Base-by-base conservation (phyloP, 2,888 invertebrate species). In the Nomada fucata region DNA sequence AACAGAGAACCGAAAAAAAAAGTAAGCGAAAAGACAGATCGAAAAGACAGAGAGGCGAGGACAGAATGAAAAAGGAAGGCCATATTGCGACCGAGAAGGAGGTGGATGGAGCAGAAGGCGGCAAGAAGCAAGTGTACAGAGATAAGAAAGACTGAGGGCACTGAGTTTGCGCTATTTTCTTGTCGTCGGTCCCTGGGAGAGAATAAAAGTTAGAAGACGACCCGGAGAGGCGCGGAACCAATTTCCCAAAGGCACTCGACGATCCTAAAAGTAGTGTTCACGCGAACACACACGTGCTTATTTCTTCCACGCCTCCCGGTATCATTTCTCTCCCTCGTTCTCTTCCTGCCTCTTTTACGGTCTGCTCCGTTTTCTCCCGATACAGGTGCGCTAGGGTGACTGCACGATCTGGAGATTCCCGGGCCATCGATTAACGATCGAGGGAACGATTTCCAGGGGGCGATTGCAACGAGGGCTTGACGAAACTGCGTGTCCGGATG, bases 231-330 rank as follows among this genome's bases (percentile, higher is more conserved):
- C 88, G 89, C 83, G 82, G 88, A 89, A 89, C 89, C 92, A 89
- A 92, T 92, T 92, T 92, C 91, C 91, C 91, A 83, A 69, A 91
- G 90, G 91, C 87, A 77, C 88, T 83, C 82, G 79, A 82, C 85
- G 82, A 88, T 91, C 86, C 85, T 88, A 82, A 89, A 86, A 87
- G 87, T 86, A 88, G 85, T 79, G 79, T 87, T 90, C 85, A 59
- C 83, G 79, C 53, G 86, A 79, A 72, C 77, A 82, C 76, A 75
- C 80, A 75, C 76, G 60, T 68, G 57, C 50, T 36, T 64, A 29
- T 78, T 64, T 55, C 76, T 47, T 68, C 53, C 5, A 13, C 15
- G 26, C 26, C 55, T 50, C 64, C 26, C 65, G 47, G 52, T 52
- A 29, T 53, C 29, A 2, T 50, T 2, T 50, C 47, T n/a, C 42